Conservation (phyloP, 2,888 invertebrate genomes). For the Volucella zonaria region DNA sequence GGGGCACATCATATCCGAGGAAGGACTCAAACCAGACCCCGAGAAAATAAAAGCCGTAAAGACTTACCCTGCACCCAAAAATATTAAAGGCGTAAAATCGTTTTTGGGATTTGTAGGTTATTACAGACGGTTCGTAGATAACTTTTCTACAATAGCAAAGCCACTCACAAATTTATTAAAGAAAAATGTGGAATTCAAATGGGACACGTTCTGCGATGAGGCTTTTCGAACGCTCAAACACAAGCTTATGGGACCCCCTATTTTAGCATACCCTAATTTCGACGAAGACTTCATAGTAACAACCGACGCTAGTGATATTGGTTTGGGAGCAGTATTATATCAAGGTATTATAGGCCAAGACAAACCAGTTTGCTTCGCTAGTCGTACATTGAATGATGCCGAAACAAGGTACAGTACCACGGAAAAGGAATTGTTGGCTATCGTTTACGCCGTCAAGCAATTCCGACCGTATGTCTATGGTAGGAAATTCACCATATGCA, state of each 20-base stretch:
- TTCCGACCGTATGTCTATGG: too few relatives aligned
- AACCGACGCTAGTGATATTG: too few relatives aligned
- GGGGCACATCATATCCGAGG: slow-evolving; percentile 14
- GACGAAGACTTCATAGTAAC: too few relatives aligned
- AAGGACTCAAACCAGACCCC: slow-evolving; percentile 27
- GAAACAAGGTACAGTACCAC: too few relatives aligned
- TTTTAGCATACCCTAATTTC: too few relatives aligned
- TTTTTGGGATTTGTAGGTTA: slow-evolving; percentile 16
- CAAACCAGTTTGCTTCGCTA: too few relatives aligned
- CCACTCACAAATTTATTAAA: not conserved
- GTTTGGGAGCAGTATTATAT: too few relatives aligned
- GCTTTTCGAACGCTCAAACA: not conserved
- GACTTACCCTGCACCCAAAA: slow-evolving; percentile 25
- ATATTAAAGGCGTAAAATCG: slow-evolving; percentile 10
- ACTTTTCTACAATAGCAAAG: not conserved
- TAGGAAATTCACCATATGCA: too few relatives aligned
- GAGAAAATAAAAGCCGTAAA: slow-evolving; percentile 10
- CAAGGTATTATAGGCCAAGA: too few relatives aligned
- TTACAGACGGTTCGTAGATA: slow-evolving; percentile 9
- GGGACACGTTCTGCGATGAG: not conserved
- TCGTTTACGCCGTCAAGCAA: too few relatives aligned
- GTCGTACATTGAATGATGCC: too few relatives aligned
- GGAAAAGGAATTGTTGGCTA: too few relatives aligned
- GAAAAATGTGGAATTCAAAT: not conserved
- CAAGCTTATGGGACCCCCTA: not conserved